Evolutionary conservation across 2,888 invertebrate species (phyloP), one percentile per base, ranked within the genome.

Genomic region (Fragum fragum): DNA sequence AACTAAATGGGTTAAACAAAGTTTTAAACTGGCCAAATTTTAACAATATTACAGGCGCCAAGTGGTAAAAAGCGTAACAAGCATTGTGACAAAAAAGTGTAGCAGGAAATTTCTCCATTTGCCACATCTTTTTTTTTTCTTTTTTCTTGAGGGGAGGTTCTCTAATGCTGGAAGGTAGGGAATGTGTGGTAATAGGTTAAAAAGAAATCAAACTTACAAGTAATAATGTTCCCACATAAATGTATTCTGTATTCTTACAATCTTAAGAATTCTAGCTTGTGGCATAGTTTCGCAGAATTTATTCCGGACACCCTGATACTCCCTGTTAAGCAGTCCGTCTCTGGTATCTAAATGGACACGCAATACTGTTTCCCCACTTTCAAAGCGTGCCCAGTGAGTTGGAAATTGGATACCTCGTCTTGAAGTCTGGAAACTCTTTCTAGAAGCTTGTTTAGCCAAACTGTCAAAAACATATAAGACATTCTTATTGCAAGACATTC

Each of bases 161-260:
- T n/a, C n/a, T n/a, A n/a, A n/a, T n/a, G n/a, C n/a, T n/a, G n/a
- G n/a, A n/a, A n/a, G n/a, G n/a, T n/a, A n/a, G n/a, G n/a, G n/a
- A n/a, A n/a, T n/a, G n/a, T n/a, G n/a, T n/a, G n/a, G n/a, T n/a
- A n/a, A n/a, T n/a, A n/a, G n/a, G n/a, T n/a, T n/a, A n/a, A n/a
- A n/a, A n/a, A n/a, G n/a, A n/a, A 6, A 47, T 14, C 2, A 47
- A 47, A 87, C 89, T 86, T 85, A 90, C 89, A 87, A 73, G 23
- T 68, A 76, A 63, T 88, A 89, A 18, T 83, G 84, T 26, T 89
- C 89, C 90, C 90, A 90, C 21, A 85, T 53, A 29, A 78, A 86
- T 18, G 76, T 76, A 66, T 87, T 89, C 80, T 90, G 90, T 0
- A 89, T 71, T 63, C 90, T 63, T 47, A 88, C 80, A n/a, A 90